Conservation (phyloP, 2,113 vertebrate genomes). For the Pantherophis guttatus region DNA sequence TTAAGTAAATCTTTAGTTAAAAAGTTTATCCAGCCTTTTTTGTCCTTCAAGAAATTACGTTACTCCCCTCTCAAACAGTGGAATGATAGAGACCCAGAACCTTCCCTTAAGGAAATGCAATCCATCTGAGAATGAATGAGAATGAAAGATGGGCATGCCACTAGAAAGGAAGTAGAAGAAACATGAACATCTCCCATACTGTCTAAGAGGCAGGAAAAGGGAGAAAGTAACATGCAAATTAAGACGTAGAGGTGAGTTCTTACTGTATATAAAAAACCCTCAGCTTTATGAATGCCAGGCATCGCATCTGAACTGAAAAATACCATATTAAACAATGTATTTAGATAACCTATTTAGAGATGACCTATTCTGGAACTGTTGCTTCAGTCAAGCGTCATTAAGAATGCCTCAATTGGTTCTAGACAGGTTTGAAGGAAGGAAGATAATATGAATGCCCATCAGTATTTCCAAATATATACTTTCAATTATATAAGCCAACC, state of each 20-base stretch:
- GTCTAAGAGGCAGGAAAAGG: not conserved
- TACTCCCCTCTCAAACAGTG: not conserved
- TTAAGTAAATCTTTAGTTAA: not conserved
- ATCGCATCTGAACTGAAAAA: not conserved
- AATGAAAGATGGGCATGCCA: not conserved
- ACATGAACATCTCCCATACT: not conserved
- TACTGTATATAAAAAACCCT: not conserved
- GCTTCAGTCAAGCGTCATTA: not conserved
- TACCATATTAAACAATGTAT: not conserved
- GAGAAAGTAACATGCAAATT: not conserved
- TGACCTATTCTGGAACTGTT: not conserved
- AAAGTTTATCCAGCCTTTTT: not conserved
- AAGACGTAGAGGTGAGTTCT: not conserved
- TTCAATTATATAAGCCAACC: not conserved
- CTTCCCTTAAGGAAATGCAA: not conserved
- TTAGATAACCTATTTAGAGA: not conserved
- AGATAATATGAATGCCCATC: not conserved
- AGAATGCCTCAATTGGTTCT: not conserved
- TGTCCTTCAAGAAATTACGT: not conserved
- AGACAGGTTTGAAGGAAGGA: not conserved
- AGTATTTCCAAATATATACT: not conserved
- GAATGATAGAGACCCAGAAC: not conserved
- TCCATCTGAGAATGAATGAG: not conserved
- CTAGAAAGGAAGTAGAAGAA: not conserved
- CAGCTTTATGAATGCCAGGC: not conserved